These are phyloP conservation scores for Brachionus rotundiformis DNA, from an alignment of 1,140 invertebrate species.

Conservation along the genomic window DNA sequence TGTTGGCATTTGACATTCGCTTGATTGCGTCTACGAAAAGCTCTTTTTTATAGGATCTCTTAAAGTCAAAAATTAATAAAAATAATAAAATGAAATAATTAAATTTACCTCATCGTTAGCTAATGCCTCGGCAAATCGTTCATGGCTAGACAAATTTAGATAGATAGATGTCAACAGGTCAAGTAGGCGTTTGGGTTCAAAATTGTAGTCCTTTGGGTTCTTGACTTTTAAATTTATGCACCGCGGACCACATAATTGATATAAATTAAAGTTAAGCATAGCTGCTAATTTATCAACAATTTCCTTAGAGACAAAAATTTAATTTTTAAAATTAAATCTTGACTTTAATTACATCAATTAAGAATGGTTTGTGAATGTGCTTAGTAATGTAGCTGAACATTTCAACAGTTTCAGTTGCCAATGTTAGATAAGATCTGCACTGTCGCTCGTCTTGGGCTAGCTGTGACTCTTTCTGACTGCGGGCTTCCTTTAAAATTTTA, in stretches of 20 bases:
- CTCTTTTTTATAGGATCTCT: conserved; percentile 88
- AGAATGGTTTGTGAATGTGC: conserved; percentile 89
- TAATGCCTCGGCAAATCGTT: conserved; percentile 78
- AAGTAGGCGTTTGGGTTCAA: conserved; percentile 86
- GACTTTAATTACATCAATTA: conserved; percentile 71
- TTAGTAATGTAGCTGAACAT: conserved; percentile 96
- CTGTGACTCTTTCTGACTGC: conserved; percentile 76
- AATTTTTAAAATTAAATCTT: neutral
- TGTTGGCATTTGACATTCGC: conserved; percentile 75
- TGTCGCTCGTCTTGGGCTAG: conserved; percentile 86
- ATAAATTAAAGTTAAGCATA: conserved; percentile 96
- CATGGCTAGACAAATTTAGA: conserved; percentile 86
- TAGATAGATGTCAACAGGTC: conserved; percentile 93
- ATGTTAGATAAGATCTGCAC: conserved; percentile 88
- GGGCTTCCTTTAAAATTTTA: conserved; percentile 69
- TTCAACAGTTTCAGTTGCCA: conserved; percentile 92
- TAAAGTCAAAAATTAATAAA: conserved; percentile 56
- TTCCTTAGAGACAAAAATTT: conserved; percentile 64
- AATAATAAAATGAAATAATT: neutral
- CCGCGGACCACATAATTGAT: conserved; percentile 93
- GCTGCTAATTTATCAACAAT: conserved; percentile 87
- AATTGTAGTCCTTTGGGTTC: conserved; percentile 89
- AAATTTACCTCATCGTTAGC: conserved; percentile 74
- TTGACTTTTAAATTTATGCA: conserved; percentile 96
- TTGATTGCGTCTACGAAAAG: conserved; percentile 84